Evolutionary conservation across 2,888 invertebrate species (phyloP).

Genomic region (Amphipoea lucens): DNA sequence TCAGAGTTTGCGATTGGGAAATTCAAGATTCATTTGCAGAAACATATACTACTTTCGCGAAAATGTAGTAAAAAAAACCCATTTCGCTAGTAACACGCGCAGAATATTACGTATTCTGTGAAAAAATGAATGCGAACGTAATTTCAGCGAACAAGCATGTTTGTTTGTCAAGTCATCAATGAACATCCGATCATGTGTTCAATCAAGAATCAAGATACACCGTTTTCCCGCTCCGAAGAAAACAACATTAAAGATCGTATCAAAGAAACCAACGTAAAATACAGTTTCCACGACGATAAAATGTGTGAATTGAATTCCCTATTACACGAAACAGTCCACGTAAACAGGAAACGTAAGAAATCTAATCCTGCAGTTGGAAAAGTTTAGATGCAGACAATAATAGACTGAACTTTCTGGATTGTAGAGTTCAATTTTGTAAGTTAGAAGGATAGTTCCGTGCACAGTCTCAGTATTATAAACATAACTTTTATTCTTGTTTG

Average conservation of each 20-base stretch:
- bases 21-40: constrained; percentile 13
- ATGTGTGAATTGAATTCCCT: constrained; percentile 60
- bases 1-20: background rate
- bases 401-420: constrained; percentile 33
- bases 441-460: constrained; percentile 15
- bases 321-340: constrained; percentile 53
- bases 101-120: constrained; percentile 28
- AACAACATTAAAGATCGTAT: constrained; percentile 60
- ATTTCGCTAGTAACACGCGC: constrained; percentile 23
- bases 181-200: constrained; percentile 54
- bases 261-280: constrained; percentile 64
- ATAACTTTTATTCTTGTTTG: constrained; percentile 65
- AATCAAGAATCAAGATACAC: constrained; percentile 50
- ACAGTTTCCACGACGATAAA: constrained; percentile 58
- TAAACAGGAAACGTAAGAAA: constrained; percentile 66
- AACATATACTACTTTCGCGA: constrained; percentile 6
- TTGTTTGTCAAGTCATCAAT: constrained; percentile 59
- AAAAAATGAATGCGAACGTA: constrained; percentile 48
- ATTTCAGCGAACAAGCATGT: constrained; percentile 37
- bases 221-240: constrained; percentile 30
- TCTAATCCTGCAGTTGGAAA: constrained; percentile 55
- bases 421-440: constrained; percentile 47
- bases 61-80: constrained; percentile 18
- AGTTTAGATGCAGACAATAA: constrained; percentile 29
- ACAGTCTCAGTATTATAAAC: constrained; percentile 53